Evolutionary conservation across 2,113 vertebrate genomes (phyloP), one percentile per base, ranked within the genome.

Genomic region (Oreotrochilus melanogaster): DNA sequence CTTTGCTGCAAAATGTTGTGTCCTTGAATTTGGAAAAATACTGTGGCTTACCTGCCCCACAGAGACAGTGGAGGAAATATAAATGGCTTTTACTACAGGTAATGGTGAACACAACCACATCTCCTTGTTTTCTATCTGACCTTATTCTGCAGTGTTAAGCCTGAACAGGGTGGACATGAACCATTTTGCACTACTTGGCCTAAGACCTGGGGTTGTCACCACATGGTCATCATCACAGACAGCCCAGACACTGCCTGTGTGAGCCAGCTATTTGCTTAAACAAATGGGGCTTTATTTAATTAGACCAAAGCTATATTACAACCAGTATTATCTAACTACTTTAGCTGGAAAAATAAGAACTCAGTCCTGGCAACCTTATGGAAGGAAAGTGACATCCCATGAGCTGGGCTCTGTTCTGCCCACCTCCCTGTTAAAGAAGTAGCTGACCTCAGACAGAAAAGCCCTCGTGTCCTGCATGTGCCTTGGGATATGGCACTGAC

Each of bases 161-260:
- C 48, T 54, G 48, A 54, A 35, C 62, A 28, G 16, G 33, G 53
- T 14, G 23, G 17, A 6, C 28, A 30, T 4, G 43, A 84, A 43
- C 18, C 23, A 10, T 33, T 89, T 60, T 30, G 18, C 30, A 51
- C 15, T 23, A 13, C 25, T 64, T 51, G 45, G 31, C 39, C 28
- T 51, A 45, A 74, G 33, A 43, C 24, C 8, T 1, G 1, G 14
- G 22, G 22, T 25, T 51, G 28, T 76, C 18, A 15, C 10, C 42
- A 51, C 0, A 0, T 14, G 56, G 27, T 45, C 24, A 21, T 35
- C 42, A 31, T 7, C 18, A 42, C 24, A 76, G 18, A 18, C 14
- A 72, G 45, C 30, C 28, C 57, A 51, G 57, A n/a, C 19, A 9
- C 10, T 5, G 24, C 51, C 67, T 22, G 25, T 1, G 18, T n/a